Evolutionary conservation across 2,113 vertebrate genomes (phyloP), one percentile per base, ranked within the genome.

Genomic region (Cyanoliseus patagonus): DNA sequence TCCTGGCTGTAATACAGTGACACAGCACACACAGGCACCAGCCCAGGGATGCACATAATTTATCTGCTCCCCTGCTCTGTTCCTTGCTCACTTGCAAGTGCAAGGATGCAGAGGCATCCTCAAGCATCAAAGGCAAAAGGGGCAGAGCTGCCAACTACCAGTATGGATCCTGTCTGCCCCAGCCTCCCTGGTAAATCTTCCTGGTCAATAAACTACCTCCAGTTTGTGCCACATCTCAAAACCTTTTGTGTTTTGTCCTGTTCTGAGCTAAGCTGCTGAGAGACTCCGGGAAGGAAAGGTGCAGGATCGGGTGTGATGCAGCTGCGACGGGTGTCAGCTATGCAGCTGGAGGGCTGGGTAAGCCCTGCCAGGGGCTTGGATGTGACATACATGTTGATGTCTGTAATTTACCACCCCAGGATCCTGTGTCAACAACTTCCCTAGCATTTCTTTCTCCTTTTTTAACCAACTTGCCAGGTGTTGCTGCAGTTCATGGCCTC

Each of bases 361-460:
- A 98, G 68, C 86, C 91, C 95, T 96, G 94, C 95, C 74, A 79
- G 68, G 94, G 92, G 77, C 70, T 94, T 90, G 63, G 96, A 86
- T 76, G 96, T 92, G 92, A 96, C 79, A 70, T 33, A n/a, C 74
- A 8, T 16, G 7, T 68, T 63, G 74, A 76, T 75, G 46, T 83
- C 91, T 97, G 74, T 66, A 83, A 95, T 88, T 57, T 61, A 82
- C 94, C 88, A 84, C 76, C 90, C 73, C 41, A 83, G 83, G 91
- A 96, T 93, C 97, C 95, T 82, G 42, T 94, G 88, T 96, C 92
- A 97, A 93, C 93, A 96, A 83, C 93, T 97, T 96, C 92, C 82
- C 86, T 74, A 86, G 64, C 42, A 68, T 92, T 84, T 80, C 7
- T 64, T 37, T 53, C 3, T 18, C 9, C 22, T 78, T 75, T 90